Evolutionary conservation across 30 jellyfish, hydroid and myxozoan genomes (phyloP).

Genomic region (Mastigias papua): DNA sequence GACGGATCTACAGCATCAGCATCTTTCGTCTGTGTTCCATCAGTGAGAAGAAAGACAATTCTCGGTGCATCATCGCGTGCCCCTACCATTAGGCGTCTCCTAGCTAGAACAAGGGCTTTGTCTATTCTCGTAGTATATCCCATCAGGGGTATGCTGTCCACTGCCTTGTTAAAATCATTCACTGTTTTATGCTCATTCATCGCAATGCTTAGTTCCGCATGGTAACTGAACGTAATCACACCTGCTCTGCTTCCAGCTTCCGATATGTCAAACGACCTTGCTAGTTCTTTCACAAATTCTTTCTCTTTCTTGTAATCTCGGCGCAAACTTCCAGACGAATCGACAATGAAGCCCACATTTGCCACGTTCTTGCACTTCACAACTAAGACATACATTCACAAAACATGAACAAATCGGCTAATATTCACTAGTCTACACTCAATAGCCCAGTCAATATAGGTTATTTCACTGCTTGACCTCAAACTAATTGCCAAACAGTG

Average conservation of each 20-base stretch:
- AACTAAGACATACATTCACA: slow-evolving; percentile 15
- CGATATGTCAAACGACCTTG: slow-evolving; percentile 75
- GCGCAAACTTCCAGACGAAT: slow-evolving; percentile 95
- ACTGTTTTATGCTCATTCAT: slow-evolving; percentile 59
- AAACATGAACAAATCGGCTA: too few relatives aligned
- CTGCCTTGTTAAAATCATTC: slow-evolving; percentile 82
- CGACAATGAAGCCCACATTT: slow-evolving; percentile 91
- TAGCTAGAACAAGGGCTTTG: slow-evolving; percentile 88
- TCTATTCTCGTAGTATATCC: slow-evolving; percentile 94
- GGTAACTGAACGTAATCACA: slow-evolving; percentile 85
- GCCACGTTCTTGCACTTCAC: slow-evolving; percentile 67
- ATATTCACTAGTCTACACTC: too few relatives aligned
- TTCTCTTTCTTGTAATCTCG: slow-evolving; percentile 84
- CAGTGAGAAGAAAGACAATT: slow-evolving; percentile 82
- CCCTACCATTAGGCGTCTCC: slow-evolving; percentile 75
- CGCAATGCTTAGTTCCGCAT: slow-evolving; percentile 87
- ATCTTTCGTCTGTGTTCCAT: slow-evolving; percentile 89
- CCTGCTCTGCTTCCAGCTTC: slow-evolving; percentile 88
- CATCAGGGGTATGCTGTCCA: slow-evolving; percentile 82
- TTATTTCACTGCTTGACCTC: too few relatives aligned
- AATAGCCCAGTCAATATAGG: too few relatives aligned
- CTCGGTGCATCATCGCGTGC: slow-evolving; percentile 86
- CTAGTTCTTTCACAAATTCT: slow-evolving; percentile 80
- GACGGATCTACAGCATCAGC: slow-evolving; percentile 88
- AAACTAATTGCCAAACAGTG: too few relatives aligned